phyloP scores from a whole-genome alignment of 2,888 invertebrate genomes.

The Chrysolina oricalcia region DNA sequence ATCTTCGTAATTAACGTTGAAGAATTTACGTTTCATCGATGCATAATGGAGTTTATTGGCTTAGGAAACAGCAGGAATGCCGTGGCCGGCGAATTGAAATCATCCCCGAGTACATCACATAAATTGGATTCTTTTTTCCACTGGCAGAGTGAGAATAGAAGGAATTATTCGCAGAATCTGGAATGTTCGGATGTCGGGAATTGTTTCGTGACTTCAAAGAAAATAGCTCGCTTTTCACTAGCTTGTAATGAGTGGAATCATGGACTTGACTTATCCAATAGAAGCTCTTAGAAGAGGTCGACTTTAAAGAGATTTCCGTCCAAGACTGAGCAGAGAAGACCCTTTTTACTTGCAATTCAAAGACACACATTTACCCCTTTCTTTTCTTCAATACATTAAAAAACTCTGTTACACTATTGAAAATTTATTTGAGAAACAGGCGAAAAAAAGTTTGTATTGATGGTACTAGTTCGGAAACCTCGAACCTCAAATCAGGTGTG shows the following conservation, averaged over 20 bases:
- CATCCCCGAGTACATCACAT: slow-evolving; percentile 36
- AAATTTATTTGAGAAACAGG: no score
- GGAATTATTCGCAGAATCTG: slow-evolving; percentile 31
- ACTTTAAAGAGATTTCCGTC: no score
- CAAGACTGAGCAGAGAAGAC: no score
- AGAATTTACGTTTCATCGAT: slow-evolving; percentile 58
- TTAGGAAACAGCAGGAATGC: slow-evolving; percentile 58
- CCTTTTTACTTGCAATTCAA: no score
- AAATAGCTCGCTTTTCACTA: not conserved
- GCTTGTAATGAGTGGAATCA: not conserved
- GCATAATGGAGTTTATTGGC: slow-evolving; percentile 58
- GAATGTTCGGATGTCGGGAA: slow-evolving; percentile 18
- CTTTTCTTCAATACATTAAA: no score
- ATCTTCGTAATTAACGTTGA: slow-evolving; percentile 57
- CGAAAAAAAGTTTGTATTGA: no score
- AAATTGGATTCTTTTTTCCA: slow-evolving; percentile 31
- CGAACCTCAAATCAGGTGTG: no score
- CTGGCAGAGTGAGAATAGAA: slow-evolving; percentile 28
- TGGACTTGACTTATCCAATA: no score
- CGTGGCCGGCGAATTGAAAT: slow-evolving; percentile 31
- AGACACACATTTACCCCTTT: no score
- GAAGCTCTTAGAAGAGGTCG: no score
- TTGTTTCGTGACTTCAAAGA: slow-evolving; percentile 12
- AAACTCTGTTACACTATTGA: no score
- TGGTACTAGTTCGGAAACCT: no score